Percentiles rank a stretch among this genome's conserved stretches.
These are phyloP conservation scores for Ligdia adustata DNA, from an alignment of 2,888 invertebrate genomes.

Conservation along the genomic window DNA sequence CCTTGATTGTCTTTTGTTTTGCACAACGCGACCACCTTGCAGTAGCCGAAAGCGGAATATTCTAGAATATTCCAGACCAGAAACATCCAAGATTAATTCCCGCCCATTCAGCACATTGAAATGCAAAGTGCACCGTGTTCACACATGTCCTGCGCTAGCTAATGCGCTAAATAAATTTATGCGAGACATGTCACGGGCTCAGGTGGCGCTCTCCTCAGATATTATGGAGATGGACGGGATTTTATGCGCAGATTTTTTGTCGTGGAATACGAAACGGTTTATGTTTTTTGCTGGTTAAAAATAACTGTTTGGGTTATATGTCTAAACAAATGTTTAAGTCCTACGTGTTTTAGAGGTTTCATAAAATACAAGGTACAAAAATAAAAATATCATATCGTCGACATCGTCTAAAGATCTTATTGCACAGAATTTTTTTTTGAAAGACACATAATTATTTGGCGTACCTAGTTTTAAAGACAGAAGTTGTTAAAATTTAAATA, in stretches of 20 bases:
- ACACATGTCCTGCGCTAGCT: conserved; percentile 43
- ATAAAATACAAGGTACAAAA: no score
- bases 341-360: no score
- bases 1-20: neutral
- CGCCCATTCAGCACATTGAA: conserved; percentile 46
- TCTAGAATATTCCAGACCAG: conserved; percentile 9
- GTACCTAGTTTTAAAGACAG: no score
- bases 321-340: no score
- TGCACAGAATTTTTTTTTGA: no score
- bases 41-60: conserved; percentile 1
- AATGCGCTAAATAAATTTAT: conserved; percentile 58
- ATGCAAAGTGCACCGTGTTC: conserved; percentile 50
- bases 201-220: conserved; percentile 41
- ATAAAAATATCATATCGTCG: no score
- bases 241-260: conserved; percentile 27
- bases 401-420: no score
- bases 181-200: conserved; percentile 48
- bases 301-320: no score
- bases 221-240: conserved; percentile 44
- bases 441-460: no score
- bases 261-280: neutral
- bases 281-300: no score
- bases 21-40: no score
- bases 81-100: conserved; percentile 38
- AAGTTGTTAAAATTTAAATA: no score